These are phyloP conservation scores for Drosophila sproati DNA, from an alignment of 1,140 invertebrate genomes.

Conservation along the genomic window DNA sequence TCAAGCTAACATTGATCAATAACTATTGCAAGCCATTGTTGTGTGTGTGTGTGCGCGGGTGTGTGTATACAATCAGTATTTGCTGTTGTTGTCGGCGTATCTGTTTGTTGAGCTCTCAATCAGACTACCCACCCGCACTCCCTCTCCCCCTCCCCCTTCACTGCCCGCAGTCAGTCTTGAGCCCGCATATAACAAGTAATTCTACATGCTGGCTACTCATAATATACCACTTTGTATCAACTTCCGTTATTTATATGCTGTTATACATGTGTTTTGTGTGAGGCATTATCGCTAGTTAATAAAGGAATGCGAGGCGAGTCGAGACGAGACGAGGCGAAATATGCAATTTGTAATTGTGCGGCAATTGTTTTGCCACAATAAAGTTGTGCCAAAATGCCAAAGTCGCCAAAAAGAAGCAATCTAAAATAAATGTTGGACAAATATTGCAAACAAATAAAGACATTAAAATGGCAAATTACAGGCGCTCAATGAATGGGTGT, in stretches of 20 bases:
- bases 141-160: neutral
- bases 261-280: conserved; percentile 3
- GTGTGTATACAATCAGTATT: neutral
- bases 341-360: conserved; percentile 35
- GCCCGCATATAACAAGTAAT: conserved; percentile 39
- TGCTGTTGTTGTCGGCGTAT: neutral
- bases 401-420: conserved; percentile 14
- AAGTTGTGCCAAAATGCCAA: conserved; percentile 34
- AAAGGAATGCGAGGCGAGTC: conserved; percentile 10
- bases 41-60: neutral
- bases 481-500: conserved; percentile 10
- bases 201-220: conserved; percentile 13
- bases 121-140: conserved; percentile 27
- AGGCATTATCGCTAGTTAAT: conserved; percentile 33
- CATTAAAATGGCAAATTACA: conserved; percentile 62
- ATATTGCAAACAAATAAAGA: conserved; percentile 55
- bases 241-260: conserved; percentile 47
- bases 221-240: conserved; percentile 45
- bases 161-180: conserved; percentile 5
- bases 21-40: conserved; percentile 21
- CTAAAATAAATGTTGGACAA: neutral
- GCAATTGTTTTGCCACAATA: conserved; percentile 28
- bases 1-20: conserved; percentile 5
- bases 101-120: conserved; percentile 36
- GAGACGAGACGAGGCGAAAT: neutral